A percentile compares a stretch with the other conserved stretches of the same genome.
Evolutionary conservation across 2,888 invertebrate genomes (phyloP).

Genomic region (Drosophila lacicola): DNA sequence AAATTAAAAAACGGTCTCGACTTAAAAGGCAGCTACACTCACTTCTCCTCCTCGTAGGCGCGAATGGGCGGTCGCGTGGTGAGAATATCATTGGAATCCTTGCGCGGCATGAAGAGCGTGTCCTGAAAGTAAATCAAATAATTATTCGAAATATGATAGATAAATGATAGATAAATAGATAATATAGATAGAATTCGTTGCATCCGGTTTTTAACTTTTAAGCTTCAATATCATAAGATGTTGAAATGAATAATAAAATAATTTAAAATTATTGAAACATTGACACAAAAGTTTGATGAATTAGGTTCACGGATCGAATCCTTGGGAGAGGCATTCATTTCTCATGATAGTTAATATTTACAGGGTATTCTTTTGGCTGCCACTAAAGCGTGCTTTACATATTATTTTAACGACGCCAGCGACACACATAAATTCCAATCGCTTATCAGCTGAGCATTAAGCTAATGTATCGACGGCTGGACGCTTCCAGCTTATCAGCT

Average conservation of each 20-base stretch:
- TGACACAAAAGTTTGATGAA: no score
- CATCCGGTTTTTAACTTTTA: no score
- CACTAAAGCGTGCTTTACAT: background rate
- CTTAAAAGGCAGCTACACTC: constrained; percentile 14
- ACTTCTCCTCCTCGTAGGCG: constrained; percentile 79
- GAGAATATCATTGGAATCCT: constrained; percentile 77
- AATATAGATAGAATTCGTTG: no score
- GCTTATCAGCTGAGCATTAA: constrained; percentile 47
- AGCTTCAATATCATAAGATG: no score
- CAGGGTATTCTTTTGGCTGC: background rate
- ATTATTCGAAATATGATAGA: no score
- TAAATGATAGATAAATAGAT: no score
- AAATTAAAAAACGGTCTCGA: background rate
- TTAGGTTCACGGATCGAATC: no score
- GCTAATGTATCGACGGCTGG: constrained; percentile 56
- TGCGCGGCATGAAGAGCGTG: constrained; percentile 77
- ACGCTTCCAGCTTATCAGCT: constrained; percentile 64
- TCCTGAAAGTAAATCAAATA: constrained; percentile 51
- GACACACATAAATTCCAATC: constrained; percentile 34
- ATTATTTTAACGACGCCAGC: constrained; percentile 11
- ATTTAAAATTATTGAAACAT: background rate
- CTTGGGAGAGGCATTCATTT: no score
- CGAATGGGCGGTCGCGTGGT: constrained; percentile 77
- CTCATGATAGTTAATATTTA: background rate
- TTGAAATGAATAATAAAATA: background rate